Evolutionary conservation across 2,797 vertebrate species (phyloP).

Genomic region (Coendou prehensilis): DNA sequence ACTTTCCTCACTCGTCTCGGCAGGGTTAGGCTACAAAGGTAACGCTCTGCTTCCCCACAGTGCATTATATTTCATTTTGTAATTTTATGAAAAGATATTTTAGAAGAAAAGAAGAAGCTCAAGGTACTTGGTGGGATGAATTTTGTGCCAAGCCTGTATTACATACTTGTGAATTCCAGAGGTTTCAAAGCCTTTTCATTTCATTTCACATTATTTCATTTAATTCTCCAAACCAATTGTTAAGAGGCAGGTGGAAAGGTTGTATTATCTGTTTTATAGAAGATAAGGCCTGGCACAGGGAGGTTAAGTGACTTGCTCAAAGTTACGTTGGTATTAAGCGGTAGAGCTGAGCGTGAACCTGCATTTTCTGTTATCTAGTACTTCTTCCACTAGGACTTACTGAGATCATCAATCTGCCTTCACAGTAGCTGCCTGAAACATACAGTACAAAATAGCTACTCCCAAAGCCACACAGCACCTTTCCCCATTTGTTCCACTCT

Average conservation of each 20-base stretch:
- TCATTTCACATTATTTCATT: constrained; percentile 5
- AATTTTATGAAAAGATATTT: constrained; percentile 49
- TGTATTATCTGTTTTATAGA: constrained; percentile 38
- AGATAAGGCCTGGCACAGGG: neutral
- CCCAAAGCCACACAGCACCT: neutral
- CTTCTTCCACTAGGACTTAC: neutral
- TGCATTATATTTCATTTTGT: constrained; percentile 65
- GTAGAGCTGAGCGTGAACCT: neutral
- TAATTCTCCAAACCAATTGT: neutral
- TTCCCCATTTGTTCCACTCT: neutral
- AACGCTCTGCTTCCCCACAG: neutral
- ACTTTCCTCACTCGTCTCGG: constrained; percentile 8
- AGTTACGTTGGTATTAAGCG: neutral
- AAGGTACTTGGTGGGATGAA: neutral
- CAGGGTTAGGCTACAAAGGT: neutral
- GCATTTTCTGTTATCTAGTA: neutral
- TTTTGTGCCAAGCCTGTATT: neutral
- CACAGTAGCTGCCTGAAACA: neutral
- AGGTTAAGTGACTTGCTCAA: constrained; percentile 45
- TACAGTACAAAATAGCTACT: neutral
- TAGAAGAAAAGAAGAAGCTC: neutral
- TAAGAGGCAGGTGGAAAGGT: neutral
- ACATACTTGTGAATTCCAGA: neutral
- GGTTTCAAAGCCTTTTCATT: constrained; percentile 36
- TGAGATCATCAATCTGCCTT: neutral